These are phyloP conservation scores for Amyelois transitella DNA, from an alignment of 1,140 invertebrate genomes.

Conservation along the genomic window DNA sequence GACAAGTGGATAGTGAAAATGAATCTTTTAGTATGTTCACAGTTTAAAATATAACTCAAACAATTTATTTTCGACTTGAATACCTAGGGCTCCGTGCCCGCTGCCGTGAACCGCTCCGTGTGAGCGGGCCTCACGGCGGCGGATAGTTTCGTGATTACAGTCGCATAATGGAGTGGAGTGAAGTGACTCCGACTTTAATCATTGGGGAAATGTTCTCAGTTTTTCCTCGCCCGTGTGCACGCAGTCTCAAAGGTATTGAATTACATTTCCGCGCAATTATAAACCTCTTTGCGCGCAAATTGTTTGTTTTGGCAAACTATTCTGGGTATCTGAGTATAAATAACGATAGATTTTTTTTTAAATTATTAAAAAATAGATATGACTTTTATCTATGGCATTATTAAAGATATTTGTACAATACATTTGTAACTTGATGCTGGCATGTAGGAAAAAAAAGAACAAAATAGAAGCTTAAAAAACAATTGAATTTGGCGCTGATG, in stretches of 20 bases:
- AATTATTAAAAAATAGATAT: too few species aligned
- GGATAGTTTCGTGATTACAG: constrained; percentile 62
- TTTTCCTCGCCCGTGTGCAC: background rate
- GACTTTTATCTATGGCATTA: too few species aligned
- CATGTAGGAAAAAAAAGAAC: too few species aligned
- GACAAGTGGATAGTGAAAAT: too few species aligned
- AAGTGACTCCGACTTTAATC: constrained; percentile 54
- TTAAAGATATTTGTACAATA: too few species aligned
- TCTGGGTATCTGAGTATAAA: too few species aligned
- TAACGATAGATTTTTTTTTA: too few species aligned
- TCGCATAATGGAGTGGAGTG: constrained; percentile 60
- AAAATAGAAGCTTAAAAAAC: too few species aligned
- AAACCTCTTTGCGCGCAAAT: background rate
- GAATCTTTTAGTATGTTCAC: too few species aligned
- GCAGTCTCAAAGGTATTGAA: background rate
- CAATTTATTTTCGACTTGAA: constrained; percentile 11
- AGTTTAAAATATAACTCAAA: constrained; percentile 21
- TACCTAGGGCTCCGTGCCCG: too few species aligned
- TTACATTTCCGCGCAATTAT: background rate
- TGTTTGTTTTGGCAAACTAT: background rate
- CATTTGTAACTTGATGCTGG: too few species aligned
- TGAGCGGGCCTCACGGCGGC: background rate
- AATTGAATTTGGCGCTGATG: too few species aligned
- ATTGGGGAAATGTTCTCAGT: constrained; percentile 59
- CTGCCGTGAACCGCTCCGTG: background rate